Evolutionary conservation across 2,888 invertebrate species (phyloP).

Genomic region (Cataglyphis altisquamis): DNA sequence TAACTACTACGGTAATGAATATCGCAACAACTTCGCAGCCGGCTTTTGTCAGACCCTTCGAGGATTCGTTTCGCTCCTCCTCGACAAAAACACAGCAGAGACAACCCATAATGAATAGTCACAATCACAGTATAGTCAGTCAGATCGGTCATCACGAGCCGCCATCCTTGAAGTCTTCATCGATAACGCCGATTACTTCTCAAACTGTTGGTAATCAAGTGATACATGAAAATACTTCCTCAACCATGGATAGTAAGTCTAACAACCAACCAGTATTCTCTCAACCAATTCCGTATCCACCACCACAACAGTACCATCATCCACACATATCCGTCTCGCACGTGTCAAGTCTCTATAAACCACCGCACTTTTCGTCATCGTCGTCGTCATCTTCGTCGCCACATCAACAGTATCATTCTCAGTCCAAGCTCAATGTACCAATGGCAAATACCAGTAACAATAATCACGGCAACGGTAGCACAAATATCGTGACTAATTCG

Average conservation of each 20-base stretch:
- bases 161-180: conserved; percentile 64
- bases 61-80: conserved; percentile 83
- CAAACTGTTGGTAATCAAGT: conserved; percentile 53
- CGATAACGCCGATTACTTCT: conserved; percentile 60
- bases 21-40: conserved; percentile 75
- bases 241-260: conserved; percentile 61
- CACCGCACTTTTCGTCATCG: conserved; percentile 77
- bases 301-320: conserved; percentile 79
- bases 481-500: conserved; percentile 40
- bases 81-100: conserved; percentile 80
- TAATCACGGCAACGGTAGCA: conserved; percentile 55
- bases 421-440: conserved; percentile 66
- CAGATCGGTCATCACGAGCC: conserved; percentile 77
- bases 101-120: conserved; percentile 76
- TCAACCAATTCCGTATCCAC: conserved; percentile 74
- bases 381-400: conserved; percentile 42
- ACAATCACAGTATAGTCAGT: conserved; percentile 79
- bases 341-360: conserved; percentile 80
- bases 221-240: conserved; percentile 59
- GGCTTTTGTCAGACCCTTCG: conserved; percentile 85
- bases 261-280: conserved; percentile 68
- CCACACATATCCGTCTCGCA: conserved; percentile 81
- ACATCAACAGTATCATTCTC: conserved; percentile 70
- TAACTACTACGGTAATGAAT: conserved; percentile 52
- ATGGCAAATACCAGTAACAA: conserved; percentile 59